phyloP scores from a whole-genome alignment of 2,113 vertebrate genomes.

The Antigone vipio region DNA sequence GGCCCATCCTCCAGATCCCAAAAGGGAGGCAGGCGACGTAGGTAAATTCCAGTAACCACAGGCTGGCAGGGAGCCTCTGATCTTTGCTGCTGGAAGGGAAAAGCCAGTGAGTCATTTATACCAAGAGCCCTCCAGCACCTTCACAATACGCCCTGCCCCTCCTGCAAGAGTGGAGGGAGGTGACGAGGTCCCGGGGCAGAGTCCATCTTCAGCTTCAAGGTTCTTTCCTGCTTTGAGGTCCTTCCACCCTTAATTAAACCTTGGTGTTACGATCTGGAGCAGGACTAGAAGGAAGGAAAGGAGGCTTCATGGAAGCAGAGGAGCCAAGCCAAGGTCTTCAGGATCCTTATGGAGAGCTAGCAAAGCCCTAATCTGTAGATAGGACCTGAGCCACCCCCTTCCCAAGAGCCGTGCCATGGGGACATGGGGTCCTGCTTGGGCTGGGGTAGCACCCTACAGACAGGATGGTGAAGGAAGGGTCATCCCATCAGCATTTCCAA shows the following conservation, averaged over 20 bases:
- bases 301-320: not conserved
- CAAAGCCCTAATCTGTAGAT: not conserved
- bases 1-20: not conserved
- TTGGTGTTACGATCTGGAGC: not conserved
- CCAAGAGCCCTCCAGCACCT: not conserved
- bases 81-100: not conserved
- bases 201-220: not conserved
- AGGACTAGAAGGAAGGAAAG: not conserved
- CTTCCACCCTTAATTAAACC: not conserved
- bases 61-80: not conserved
- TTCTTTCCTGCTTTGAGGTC: not conserved
- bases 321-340: not conserved
- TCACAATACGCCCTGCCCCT: fast-evolving
- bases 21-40: fast-evolving
- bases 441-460: not conserved
- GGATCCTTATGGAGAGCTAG: not conserved
- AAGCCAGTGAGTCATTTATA: not conserved
- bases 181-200: fast-evolving
- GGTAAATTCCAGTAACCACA: not conserved
- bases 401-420: not conserved
- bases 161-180: fast-evolving
- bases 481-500: fast-evolving
- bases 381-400: not conserved
- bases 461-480: not conserved
- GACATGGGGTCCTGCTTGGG: not conserved